A percentile compares a stretch with the other conserved stretches of the same genome.
Conservation (phyloP, 2,113 vertebrate species). For the Paradisaea rubra region DNA sequence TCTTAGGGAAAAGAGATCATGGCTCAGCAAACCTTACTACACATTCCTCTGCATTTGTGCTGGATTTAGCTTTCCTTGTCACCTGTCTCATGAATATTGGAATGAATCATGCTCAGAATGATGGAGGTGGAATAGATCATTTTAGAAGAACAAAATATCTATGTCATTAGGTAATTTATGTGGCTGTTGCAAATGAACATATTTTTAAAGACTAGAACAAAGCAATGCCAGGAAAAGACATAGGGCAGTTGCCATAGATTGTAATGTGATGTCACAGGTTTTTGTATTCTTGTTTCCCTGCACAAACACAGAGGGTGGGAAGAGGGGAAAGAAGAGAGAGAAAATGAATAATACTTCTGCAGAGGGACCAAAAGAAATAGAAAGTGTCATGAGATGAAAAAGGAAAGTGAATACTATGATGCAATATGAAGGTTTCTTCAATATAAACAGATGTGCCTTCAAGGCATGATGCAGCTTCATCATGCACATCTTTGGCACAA, state of each 20-base stretch:
- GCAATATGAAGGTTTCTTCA: neutral
- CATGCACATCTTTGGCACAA: neutral
- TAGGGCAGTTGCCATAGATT: neutral
- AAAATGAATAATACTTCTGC: neutral
- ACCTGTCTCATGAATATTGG: neutral
- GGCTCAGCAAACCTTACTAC: neutral
- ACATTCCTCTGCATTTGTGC: neutral
- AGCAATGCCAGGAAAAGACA: neutral
- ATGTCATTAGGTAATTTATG: neutral
- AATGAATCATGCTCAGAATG: neutral
- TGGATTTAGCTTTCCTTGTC: neutral
- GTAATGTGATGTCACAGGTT: neutral
- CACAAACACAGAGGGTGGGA: neutral
- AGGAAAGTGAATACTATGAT: conserved; percentile 17
- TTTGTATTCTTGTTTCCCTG: neutral
- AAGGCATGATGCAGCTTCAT: neutral
- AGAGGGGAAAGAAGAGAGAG: neutral
- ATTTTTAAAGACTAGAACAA: neutral
- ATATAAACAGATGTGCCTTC: neutral
- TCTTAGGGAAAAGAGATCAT: neutral
- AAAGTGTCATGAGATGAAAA: conserved; percentile 29
- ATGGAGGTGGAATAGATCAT: neutral
- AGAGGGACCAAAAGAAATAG: neutral
- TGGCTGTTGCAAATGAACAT: neutral
- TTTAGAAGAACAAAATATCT: neutral